Evolutionary conservation across 2,113 vertebrate genomes (phyloP).

Genomic region (Pithys albifrons): DNA sequence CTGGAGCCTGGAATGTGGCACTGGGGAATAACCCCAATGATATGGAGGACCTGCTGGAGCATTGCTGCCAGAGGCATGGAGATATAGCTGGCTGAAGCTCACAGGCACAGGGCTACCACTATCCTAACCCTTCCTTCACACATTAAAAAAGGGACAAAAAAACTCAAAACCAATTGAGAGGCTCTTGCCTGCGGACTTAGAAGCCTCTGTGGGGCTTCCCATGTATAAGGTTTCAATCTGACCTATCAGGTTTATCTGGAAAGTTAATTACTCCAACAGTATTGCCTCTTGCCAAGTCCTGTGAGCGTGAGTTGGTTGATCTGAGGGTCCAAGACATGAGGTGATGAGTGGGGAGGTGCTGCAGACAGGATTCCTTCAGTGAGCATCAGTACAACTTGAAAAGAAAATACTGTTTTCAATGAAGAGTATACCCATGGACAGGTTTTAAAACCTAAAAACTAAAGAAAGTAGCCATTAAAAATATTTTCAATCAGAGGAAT

Average conservation of each 20-base stretch:
- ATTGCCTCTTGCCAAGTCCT: background rate
- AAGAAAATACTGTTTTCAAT: background rate
- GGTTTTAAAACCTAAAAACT: background rate
- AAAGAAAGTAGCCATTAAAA: slow-evolving; percentile 15
- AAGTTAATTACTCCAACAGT: background rate
- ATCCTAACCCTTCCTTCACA: background rate
- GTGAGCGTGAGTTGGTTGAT: background rate
- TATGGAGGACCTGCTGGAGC: background rate
- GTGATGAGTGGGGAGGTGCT: background rate
- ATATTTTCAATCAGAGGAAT: slow-evolving; percentile 18
- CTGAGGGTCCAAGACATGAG: accelerated
- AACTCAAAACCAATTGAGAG: background rate
- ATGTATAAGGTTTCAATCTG: background rate
- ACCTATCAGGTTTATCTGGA: background rate
- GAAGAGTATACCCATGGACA: background rate
- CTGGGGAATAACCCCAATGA: background rate
- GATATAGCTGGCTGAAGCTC: background rate
- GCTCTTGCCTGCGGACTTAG: background rate
- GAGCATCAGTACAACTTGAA: background rate
- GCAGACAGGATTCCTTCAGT: background rate
- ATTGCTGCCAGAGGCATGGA: background rate
- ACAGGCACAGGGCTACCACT: background rate
- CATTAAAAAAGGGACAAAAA: background rate
- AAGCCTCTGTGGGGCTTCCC: background rate
- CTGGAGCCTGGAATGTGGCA: background rate